These are phyloP conservation scores for Carollia perspicillata DNA, from an alignment of 2,113 vertebrate species.

Conservation along the genomic window DNA sequence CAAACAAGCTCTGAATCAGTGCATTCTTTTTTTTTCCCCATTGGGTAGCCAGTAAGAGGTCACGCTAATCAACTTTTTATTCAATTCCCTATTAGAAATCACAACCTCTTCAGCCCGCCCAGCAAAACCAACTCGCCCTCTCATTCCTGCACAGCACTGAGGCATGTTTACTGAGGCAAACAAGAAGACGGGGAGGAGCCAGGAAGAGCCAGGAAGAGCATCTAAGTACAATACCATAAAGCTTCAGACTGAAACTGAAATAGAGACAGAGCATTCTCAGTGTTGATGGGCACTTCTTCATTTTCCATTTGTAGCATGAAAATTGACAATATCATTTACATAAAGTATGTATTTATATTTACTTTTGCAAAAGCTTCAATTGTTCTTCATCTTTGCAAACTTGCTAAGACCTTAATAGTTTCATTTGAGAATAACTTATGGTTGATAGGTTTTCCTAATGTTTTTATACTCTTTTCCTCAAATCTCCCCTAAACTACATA, in stretches of 20 bases:
- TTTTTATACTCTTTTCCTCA: constrained; percentile 51
- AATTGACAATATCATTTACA: constrained; percentile 64
- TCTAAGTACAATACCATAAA: constrained; percentile 29
- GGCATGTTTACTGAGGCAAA: constrained; percentile 11
- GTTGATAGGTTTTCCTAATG: constrained; percentile 69
- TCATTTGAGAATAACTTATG: constrained; percentile 71
- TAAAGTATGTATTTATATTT: constrained; percentile 58
- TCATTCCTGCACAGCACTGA: neutral
- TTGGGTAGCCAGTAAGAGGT: constrained; percentile 24
- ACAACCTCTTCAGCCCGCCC: neutral
- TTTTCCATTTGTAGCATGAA: constrained; percentile 37
- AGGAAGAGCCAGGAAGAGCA: neutral
- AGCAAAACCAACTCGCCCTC: neutral
- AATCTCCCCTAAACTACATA: constrained; percentile 34
- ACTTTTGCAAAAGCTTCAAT: constrained; percentile 75
- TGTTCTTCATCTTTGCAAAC: constrained; percentile 78
- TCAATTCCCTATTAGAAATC: constrained; percentile 40
- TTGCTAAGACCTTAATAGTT: constrained; percentile 77
- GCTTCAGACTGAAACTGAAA: neutral
- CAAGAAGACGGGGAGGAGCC: neutral
- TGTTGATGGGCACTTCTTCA: constrained; percentile 35
- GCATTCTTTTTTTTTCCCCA: neutral
- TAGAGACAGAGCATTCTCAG: neutral
- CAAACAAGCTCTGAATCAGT: constrained; percentile 50
- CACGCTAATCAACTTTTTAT: constrained; percentile 51